Evolutionary conservation across 2,888 invertebrate species (phyloP).

Genomic region (Serripes groenlandicus): DNA sequence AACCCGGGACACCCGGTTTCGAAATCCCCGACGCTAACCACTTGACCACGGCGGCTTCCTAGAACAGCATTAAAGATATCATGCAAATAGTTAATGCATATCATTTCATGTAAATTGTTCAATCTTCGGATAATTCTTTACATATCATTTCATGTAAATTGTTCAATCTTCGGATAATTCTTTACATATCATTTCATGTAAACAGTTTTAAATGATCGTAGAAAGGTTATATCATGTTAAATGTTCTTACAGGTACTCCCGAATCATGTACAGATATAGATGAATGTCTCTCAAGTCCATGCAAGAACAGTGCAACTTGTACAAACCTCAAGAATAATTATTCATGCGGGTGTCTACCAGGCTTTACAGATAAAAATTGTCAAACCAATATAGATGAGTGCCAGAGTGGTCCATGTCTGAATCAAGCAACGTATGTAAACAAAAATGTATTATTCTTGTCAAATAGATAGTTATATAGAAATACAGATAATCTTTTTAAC

Average conservation of each 20-base stretch:
- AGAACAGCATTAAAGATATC: no score
- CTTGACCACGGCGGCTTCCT: no score
- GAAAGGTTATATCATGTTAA: no score
- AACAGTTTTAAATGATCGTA: no score
- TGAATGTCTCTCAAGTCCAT: slow-evolving; percentile 93
- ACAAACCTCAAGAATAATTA: slow-evolving; percentile 65
- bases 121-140: not conserved
- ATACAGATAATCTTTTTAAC: no score
- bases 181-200: not conserved
- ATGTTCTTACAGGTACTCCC: slow-evolving; percentile 55
- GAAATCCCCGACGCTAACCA: no score
- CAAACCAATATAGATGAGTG: slow-evolving; percentile 70
- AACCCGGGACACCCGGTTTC: no score
- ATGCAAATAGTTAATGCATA: no score
- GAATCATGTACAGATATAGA: slow-evolving; percentile 90
- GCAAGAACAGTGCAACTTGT: slow-evolving; percentile 88
- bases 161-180: not conserved
- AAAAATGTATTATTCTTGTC: no score
- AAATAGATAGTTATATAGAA: no score
- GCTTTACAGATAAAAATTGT: slow-evolving; percentile 53
- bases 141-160: no score
- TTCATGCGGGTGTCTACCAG: slow-evolving; percentile 59
- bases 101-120: no score
- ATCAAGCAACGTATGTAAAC: slow-evolving; percentile 89
- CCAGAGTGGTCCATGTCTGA: slow-evolving; percentile 88